Evolutionary conservation across 92 coral and sea anemone species (phyloP).

Genomic region (Palythoa heliodiscus): DNA sequence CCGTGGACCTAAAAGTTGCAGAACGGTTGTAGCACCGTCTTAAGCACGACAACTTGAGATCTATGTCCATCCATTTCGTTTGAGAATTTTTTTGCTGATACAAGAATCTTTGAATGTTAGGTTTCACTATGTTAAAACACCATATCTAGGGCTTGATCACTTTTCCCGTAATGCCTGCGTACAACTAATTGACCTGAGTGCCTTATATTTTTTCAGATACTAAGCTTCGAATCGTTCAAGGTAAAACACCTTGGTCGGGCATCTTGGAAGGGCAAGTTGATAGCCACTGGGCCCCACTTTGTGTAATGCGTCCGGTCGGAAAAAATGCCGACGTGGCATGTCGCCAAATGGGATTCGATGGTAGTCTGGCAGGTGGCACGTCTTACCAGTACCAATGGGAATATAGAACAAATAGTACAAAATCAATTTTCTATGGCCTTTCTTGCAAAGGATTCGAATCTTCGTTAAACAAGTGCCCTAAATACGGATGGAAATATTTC

Average conservation of each 20-base stretch:
- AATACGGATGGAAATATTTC: neutral
- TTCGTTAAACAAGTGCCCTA: neutral
- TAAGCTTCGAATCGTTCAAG: conserved; percentile 4
- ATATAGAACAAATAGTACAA: neutral
- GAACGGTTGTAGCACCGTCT: too few species aligned
- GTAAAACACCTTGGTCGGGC: conserved; percentile 6
- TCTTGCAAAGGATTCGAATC: neutral
- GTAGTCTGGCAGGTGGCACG: conserved; percentile 2
- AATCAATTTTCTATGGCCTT: neutral
- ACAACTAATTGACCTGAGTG: too few species aligned
- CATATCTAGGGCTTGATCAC: too few species aligned
- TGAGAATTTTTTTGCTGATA: too few species aligned
- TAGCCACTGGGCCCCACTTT: neutral
- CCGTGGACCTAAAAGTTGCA: too few species aligned
- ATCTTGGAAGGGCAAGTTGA: neutral
- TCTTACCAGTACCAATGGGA: neutral
- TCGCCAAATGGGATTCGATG: conserved; percentile 18
- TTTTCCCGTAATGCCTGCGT: too few species aligned
- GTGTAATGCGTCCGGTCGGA: neutral
- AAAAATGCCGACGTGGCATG: conserved; percentile 23
- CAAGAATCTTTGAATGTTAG: too few species aligned
- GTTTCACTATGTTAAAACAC: too few species aligned
- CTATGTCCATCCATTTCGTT: too few species aligned
- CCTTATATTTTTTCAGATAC: neutral
- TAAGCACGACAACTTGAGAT: too few species aligned